A percentile compares a stretch with the other conserved stretches of the same genome.
Conservation (phyloP, 92 coral and sea anemone genomes). For the Phenganax stokvisi region DNA sequence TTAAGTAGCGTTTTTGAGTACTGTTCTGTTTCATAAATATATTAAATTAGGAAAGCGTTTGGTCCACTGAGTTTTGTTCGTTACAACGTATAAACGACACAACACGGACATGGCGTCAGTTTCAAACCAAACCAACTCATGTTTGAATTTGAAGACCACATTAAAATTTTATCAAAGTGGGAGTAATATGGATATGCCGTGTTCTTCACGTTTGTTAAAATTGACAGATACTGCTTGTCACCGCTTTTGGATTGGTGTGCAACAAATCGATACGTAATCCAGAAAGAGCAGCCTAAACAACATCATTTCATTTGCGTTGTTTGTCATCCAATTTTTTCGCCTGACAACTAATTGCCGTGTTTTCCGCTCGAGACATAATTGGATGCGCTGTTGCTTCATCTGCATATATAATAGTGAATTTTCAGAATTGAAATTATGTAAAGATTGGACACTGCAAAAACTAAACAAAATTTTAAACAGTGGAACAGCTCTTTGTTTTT, state of each 20-base stretch:
- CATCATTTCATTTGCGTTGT: not conserved
- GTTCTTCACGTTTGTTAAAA: not conserved
- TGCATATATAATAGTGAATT: not conserved
- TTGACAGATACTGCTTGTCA: not conserved
- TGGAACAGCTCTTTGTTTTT: not conserved
- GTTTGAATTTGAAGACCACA: not conserved
- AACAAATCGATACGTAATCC: not conserved
- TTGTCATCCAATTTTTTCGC: not conserved
- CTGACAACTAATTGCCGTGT: not conserved
- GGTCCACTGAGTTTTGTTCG: not conserved
- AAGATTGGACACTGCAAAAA: conserved; percentile 1
- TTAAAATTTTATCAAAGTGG: conserved; percentile 27
- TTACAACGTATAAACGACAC: conserved; percentile 8
- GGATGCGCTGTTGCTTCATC: not conserved
- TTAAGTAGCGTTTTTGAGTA: conserved; percentile 11
- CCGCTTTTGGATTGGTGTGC: not conserved
- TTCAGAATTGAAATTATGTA: not conserved
- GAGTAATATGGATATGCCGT: not conserved
- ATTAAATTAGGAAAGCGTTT: not conserved
- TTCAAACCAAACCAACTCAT: not conserved
- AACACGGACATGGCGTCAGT: not conserved
- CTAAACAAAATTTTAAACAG: not conserved
- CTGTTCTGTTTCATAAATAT: not conserved
- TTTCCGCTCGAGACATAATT: conserved; percentile 10
- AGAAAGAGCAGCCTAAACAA: not conserved